Evolutionary conservation across 2,113 vertebrate species (phyloP).

Genomic region (Ageneiosus marmoratus): DNA sequence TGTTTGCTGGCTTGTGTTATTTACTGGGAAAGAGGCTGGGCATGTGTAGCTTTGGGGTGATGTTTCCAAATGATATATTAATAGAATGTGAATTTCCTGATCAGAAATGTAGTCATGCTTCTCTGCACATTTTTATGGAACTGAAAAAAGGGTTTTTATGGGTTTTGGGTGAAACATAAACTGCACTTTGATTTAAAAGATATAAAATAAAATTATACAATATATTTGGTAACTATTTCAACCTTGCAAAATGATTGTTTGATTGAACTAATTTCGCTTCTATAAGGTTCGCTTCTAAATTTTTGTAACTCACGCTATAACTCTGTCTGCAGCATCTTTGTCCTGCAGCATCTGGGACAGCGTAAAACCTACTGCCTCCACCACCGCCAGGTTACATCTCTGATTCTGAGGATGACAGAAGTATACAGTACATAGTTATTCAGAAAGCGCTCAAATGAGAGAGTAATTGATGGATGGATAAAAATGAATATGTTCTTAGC

Average conservation of each 20-base stretch:
- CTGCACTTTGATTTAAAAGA: neutral
- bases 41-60: neutral
- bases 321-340: conserved; percentile 77
- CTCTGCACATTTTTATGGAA: neutral
- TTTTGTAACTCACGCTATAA: conserved; percentile 80
- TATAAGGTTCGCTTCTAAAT: neutral
- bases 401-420: conserved; percentile 68
- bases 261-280: neutral
- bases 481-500: neutral
- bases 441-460: neutral
- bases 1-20: neutral
- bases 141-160: neutral
- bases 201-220: neutral
- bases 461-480: neutral
- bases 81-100: neutral
- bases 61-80: neutral
- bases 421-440: neutral
- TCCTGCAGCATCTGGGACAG: conserved; percentile 92
- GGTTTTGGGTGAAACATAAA: neutral
- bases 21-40: neutral
- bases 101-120: neutral
- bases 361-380: conserved; percentile 87
- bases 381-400: conserved; percentile 81
- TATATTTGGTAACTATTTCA: neutral
- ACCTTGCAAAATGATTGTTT: neutral